Conservation (phyloP, 2,888 invertebrate species). For the Nesidiocoris tenuis region DNA sequence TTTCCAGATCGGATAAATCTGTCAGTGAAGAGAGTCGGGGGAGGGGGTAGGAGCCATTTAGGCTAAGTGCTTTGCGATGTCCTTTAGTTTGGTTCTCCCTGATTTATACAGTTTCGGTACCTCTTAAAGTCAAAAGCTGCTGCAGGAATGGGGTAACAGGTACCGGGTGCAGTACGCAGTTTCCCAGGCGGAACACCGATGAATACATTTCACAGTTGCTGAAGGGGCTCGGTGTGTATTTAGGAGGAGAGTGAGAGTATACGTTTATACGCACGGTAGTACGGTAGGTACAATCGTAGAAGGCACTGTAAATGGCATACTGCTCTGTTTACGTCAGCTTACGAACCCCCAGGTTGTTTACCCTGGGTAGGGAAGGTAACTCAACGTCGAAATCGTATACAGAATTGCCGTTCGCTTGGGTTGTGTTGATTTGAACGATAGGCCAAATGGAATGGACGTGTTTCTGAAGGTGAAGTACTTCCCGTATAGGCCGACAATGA, state of each 20-base stretch:
- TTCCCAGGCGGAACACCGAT: background rate
- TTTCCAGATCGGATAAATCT: slow-evolving; percentile 24
- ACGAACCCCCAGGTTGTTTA: background rate
- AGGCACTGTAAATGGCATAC: background rate
- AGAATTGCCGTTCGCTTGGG: too few species aligned
- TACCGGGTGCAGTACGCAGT: too few species aligned
- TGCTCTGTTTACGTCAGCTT: background rate
- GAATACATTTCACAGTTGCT: background rate
- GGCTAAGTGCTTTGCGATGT: slow-evolving; percentile 33
- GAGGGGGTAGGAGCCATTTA: background rate
- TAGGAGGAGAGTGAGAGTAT: background rate
- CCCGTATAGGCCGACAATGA: too few species aligned
- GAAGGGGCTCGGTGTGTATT: background rate
- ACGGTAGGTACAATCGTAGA: background rate
- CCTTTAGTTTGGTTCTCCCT: slow-evolving; percentile 5
- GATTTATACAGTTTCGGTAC: slow-evolving; percentile 10
- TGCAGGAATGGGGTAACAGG: background rate
- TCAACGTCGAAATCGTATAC: too few species aligned
- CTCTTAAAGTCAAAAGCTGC: background rate
- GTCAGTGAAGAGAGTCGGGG: background rate
- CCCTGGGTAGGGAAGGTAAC: background rate
- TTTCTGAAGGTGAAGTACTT: too few species aligned
- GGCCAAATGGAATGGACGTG: too few species aligned
- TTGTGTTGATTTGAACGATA: too few species aligned
- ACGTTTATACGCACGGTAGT: background rate